Percentiles rank a stretch among this genome's conserved stretches.
These are phyloP conservation scores for Meriones unguiculatus DNA, from an alignment of 2,113 vertebrate genomes.

Conservation along the genomic window DNA sequence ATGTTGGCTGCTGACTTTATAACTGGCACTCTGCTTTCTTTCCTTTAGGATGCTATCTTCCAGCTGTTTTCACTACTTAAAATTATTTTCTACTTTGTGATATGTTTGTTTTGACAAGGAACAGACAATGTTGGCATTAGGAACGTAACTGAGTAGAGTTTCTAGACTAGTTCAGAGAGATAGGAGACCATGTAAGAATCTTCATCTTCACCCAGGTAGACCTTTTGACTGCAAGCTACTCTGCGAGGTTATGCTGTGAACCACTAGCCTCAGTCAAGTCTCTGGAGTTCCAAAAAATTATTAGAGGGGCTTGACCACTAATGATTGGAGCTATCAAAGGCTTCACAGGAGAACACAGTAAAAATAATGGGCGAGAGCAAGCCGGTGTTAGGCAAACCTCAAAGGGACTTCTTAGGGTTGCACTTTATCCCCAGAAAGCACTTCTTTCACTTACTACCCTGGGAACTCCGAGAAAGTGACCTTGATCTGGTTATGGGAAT, in stretches of 20 bases:
- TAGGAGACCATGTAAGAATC: neutral
- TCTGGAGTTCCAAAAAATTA: neutral
- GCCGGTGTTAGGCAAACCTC: neutral
- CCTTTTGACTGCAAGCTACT: neutral
- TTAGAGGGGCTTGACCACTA: neutral
- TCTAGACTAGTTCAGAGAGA: neutral
- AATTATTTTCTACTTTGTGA: conserved; percentile 1
- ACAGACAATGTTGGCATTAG: neutral
- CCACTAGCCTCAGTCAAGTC: neutral
- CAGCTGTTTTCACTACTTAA: conserved; percentile 22
- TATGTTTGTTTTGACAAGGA: conserved; percentile 12
- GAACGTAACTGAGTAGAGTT: neutral
- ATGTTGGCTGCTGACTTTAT: neutral
- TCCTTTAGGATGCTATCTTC: neutral
- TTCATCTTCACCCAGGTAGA: neutral
- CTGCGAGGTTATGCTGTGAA: neutral
- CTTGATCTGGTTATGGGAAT: neutral
- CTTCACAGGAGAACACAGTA: neutral
- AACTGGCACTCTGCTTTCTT: neutral
- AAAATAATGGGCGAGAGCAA: neutral
- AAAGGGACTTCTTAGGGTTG: neutral
- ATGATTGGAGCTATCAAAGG: neutral
- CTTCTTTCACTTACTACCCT: neutral
- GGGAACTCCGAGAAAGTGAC: neutral
- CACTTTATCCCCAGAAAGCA: neutral